phyloP scores from a whole-genome alignment of 2,113 vertebrate species.

The Oceanodroma tethys region DNA sequence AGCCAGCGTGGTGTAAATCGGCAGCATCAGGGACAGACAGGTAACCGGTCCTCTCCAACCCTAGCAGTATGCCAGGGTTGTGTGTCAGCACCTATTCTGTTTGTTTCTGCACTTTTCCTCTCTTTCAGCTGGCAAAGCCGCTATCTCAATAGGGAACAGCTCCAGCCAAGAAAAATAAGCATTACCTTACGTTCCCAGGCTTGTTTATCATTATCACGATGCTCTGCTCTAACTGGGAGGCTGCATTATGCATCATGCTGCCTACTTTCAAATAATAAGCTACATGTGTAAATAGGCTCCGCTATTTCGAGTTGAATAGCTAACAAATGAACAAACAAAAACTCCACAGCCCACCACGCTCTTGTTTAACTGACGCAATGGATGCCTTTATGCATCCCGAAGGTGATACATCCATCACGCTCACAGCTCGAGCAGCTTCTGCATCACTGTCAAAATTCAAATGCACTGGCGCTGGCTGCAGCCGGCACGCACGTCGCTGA shows the following conservation, averaged over 20 bases:
- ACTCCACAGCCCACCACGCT: background rate
- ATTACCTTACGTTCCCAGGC: background rate
- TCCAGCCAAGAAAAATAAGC: slow-evolving; percentile 34
- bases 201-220: background rate
- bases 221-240: background rate
- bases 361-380: background rate
- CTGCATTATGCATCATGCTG: background rate
- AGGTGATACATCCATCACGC: slow-evolving; percentile 8
- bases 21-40: background rate
- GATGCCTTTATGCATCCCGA: background rate
- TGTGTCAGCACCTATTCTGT: background rate
- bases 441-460: background rate
- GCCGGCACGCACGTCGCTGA: fast-evolving
- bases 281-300: background rate
- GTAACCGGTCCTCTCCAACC: background rate
- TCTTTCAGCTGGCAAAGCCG: background rate
- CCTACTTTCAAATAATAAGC: slow-evolving; percentile 14
- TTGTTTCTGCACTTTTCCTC: background rate
- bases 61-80: background rate
- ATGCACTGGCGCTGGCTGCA: background rate
- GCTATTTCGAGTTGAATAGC: slow-evolving; percentile 5
- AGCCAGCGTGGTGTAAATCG: background rate
- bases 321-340: slow-evolving; percentile 51
- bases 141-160: background rate
- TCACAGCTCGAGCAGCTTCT: fast-evolving